Base-by-base conservation (phyloP, 2,888 invertebrate species). In the Sarcophaga caerulescens region DNA sequence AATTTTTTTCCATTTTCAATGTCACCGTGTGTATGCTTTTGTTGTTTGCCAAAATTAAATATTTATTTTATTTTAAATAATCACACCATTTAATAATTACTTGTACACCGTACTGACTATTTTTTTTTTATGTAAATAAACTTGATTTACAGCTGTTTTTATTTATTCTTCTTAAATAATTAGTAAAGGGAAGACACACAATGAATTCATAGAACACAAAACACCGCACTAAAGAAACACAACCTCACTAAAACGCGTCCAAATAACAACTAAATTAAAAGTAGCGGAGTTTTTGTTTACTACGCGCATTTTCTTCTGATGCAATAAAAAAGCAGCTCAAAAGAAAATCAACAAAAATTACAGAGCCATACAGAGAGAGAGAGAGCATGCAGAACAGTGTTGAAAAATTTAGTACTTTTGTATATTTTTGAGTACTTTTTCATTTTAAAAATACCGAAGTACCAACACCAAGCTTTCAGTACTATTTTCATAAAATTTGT, bases 271-370 rank as follows among this genome's bases (percentile, higher is more conserved):
- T 87, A 81, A 82, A 85, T 35, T 35, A 35, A 35, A 35, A 35
- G 8, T 57, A 71, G 44, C 78, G 73, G 84, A 71, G 85, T 88
- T 88, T 88, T 88, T 84, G 87, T 88, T 89, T 89, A 89, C 89
- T 88, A 88, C 62, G 81, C 84, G 76, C 77, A 81, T 66, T 73
- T 57, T 85, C 35, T 35, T 10, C 35, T 35, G 35, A 65, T 85
- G 85, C 85, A 85, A 74, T 81, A 78, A 84, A 85, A 77, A 19
- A 81, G 8, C 45, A 63, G 69, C 77, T 69, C 57, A 85, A 85
- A 85, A 81, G 63, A 59, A 77, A 76, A 62, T 52, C 6, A 66
- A 45, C 47, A 81, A 68, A 57, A 23, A 78, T 52, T 44, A 68
- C 12, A 66, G 35, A 70, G 23, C 10, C 60, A 74, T 68, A 17